These are phyloP conservation scores for Natrix natrix DNA, from an alignment of 2,797 vertebrate species.

Conservation along the genomic window DNA sequence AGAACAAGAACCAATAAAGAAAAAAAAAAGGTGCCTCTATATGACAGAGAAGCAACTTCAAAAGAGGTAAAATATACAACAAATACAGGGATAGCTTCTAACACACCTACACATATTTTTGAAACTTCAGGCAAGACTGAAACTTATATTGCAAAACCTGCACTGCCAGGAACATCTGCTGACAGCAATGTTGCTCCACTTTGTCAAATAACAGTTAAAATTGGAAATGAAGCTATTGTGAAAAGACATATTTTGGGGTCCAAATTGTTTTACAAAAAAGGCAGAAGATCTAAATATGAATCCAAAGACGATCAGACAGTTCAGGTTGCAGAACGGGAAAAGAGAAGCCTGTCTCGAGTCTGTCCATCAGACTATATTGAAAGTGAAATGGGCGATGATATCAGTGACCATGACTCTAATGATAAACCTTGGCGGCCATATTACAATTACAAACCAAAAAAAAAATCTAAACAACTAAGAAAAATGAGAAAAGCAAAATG, in stretches of 20 bases:
- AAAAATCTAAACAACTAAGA: conserved; percentile 84
- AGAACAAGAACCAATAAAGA: conserved; percentile 68
- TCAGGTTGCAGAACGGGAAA: conserved; percentile 65
- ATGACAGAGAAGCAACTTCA: conserved; percentile 73
- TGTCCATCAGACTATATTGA: conserved; percentile 70
- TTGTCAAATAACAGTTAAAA: conserved; percentile 98
- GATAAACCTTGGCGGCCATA: conserved; percentile 97
- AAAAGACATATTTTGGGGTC: conserved; percentile 92
- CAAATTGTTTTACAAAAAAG: conserved; percentile 86
- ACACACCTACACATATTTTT: conserved; percentile 62
- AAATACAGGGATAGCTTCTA: conserved; percentile 67
- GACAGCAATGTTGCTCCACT: conserved; percentile 87
- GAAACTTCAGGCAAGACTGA: conserved; percentile 82
- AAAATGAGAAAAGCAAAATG: conserved; percentile 83
- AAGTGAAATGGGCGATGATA: conserved; percentile 81
- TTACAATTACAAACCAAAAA: conserved; percentile 97
- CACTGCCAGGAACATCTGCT: conserved; percentile 89
- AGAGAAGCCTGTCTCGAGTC: conserved; percentile 68
- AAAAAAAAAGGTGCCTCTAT: conserved; percentile 60
- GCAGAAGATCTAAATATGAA: conserved; percentile 69
- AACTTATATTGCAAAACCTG: conserved; percentile 97
- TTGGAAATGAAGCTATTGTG: conserved; percentile 95
- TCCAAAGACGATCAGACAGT: conserved; percentile 63
- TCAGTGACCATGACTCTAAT: conserved; percentile 88
- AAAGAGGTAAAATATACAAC: conserved; percentile 73